Evolutionary conservation across 2,797 vertebrate genomes (phyloP).

Genomic region (Mustela erminea): DNA sequence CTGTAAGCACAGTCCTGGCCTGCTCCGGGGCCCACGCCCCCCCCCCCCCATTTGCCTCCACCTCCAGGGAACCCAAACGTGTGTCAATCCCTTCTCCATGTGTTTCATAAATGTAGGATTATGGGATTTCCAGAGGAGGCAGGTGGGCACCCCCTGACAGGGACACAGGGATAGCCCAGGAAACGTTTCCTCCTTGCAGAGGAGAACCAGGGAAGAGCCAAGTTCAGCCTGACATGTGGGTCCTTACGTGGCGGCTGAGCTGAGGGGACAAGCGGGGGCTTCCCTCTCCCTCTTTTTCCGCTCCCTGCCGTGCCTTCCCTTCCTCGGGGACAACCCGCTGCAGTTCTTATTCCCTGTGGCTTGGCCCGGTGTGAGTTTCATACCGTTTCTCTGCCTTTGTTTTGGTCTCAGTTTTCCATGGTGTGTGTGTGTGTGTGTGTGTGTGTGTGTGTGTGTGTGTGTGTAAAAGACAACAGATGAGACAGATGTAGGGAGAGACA

Average conservation of each 20-base stretch:
- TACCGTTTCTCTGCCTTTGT: conserved; percentile 14
- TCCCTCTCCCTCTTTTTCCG: not conserved
- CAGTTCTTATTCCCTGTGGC: conserved; percentile 27
- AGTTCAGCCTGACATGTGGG: not conserved
- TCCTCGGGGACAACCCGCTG: not conserved
- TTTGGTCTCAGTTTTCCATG: conserved; percentile 11
- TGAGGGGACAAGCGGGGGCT: not conserved
- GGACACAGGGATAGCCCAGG: conserved; percentile 66
- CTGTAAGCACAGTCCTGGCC: not conserved
- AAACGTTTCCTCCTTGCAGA: not conserved
- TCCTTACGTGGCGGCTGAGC: not conserved
- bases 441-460: not conserved
- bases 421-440: not conserved
- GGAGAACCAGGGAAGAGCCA: not conserved
- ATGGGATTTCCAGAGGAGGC: conserved; percentile 77
- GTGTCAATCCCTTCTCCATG: conserved; percentile 65
- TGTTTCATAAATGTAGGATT: conserved; percentile 84
- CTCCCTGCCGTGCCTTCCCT: not conserved
- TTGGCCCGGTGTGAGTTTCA: not conserved
- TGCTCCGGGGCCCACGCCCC: not conserved
- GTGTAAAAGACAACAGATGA: not conserved
- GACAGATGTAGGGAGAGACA: conserved; percentile 3
- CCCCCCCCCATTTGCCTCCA: not conserved
- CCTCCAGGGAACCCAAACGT: conserved; percentile 17
- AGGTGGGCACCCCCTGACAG: conserved; percentile 69